Evolutionary conservation across 1,140 invertebrate species (phyloP).

Genomic region (Drosophila pallidifrons): DNA sequence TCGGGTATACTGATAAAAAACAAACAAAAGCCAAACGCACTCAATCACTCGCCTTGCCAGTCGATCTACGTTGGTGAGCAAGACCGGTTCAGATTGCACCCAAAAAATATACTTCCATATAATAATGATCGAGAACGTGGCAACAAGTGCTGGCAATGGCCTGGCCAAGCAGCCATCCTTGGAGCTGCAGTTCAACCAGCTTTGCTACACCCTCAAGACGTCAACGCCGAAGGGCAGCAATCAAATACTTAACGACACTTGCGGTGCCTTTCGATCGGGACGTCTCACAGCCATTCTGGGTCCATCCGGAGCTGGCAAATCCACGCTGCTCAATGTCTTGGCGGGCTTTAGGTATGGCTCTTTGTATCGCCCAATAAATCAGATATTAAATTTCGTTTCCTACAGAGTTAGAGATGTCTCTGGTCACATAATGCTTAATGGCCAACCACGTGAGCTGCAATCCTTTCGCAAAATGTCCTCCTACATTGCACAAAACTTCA

Average conservation of each 20-base stretch:
- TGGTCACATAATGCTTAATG: constrained; percentile 91
- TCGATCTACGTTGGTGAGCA: constrained; percentile 12
- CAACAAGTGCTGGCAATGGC: constrained; percentile 52
- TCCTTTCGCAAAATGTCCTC: constrained; percentile 88
- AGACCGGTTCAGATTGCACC: constrained; percentile 10
- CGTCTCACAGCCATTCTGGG: constrained; percentile 92
- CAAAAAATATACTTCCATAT: constrained; percentile 8
- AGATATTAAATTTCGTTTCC: background rate
- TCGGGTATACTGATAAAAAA: constrained; percentile 22
- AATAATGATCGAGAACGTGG: constrained; percentile 40
- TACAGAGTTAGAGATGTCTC: constrained; percentile 84
- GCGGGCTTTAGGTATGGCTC: constrained; percentile 86
- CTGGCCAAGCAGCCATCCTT: constrained; percentile 38
- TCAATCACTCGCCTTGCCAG: constrained; percentile 1
- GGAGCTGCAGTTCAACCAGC: constrained; percentile 69
- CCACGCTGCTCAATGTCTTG: constrained; percentile 90
- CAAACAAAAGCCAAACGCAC: constrained; percentile 3
- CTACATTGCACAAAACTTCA: constrained; percentile 90
- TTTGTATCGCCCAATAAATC: background rate
- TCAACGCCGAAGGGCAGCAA: constrained; percentile 23
- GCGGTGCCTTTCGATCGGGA: constrained; percentile 87
- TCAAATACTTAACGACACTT: constrained; percentile 87
- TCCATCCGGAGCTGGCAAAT: constrained; percentile 93
- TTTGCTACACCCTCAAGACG: constrained; percentile 62
- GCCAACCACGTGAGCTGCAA: constrained; percentile 89